phyloP scores from a whole-genome alignment of 2,888 invertebrate genomes.

The Brenthis daphne region DNA sequence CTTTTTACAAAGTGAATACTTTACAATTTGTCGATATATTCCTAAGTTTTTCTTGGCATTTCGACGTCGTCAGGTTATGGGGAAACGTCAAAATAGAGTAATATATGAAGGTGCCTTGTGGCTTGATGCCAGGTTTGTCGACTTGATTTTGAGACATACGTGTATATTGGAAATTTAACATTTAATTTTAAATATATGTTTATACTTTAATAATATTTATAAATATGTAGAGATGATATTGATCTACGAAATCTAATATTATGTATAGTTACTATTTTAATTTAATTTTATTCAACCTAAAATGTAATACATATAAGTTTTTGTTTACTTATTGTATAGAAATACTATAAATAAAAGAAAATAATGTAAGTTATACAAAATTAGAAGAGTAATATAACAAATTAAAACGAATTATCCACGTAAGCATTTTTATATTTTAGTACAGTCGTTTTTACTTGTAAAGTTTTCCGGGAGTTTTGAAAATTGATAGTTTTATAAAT shows the following conservation, averaged over 20 bases:
- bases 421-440: too few species aligned
- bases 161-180: slow-evolving; percentile 22
- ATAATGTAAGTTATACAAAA: too few species aligned
- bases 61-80: slow-evolving; percentile 57
- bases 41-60: slow-evolving; percentile 53
- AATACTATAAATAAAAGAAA: too few species aligned
- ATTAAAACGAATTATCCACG: too few species aligned
- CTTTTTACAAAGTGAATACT: slow-evolving; percentile 36
- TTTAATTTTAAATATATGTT: neutral
- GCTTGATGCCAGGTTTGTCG: slow-evolving; percentile 70
- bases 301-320: too few species aligned
- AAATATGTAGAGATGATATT: too few species aligned
- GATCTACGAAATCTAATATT: too few species aligned
- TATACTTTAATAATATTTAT: neutral
- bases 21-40: slow-evolving; percentile 41
- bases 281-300: too few species aligned
- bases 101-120: slow-evolving; percentile 71
- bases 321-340: too few species aligned
- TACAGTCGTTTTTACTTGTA: neutral
- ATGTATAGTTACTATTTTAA: too few species aligned
- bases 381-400: too few species aligned
- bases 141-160: slow-evolving; percentile 49
- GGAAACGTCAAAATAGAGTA: slow-evolving; percentile 72
- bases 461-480: neutral
- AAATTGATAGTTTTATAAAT: too few species aligned